Evolutionary conservation across 1,140 invertebrate genomes (phyloP), one percentile per base, ranked within the genome.

Genomic region (Drosophila willistoni): DNA sequence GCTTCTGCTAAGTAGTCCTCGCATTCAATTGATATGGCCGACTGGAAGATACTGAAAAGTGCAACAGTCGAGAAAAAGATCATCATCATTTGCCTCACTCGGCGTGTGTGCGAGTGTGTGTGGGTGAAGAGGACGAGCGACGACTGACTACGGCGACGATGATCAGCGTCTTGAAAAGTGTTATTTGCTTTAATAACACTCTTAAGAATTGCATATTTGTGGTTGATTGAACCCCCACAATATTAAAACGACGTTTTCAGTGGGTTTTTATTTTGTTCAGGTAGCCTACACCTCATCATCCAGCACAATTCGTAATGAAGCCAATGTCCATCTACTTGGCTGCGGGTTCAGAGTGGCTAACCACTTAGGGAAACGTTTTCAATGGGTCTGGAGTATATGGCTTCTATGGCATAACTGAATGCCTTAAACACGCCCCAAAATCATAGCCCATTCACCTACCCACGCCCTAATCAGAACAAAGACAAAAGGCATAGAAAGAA

Each of bases 161-260:
- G n/a, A 47, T 17, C 44, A 47, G 17, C 44, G 3, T 51, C 60
- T 62, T 62, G 60, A 62, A 62, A 62, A 62, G 56, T 59, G 71
- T 64, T 73, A 67, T 77, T 74, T 77, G 59, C 59, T 62, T 56
- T 39, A 42, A 71, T 66, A 71, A 63, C 54, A 73, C 67, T 61
- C 64, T 36, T 39, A 39, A 36, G 63, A 47, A 61, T 54, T 73
- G 71, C 71, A 73, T 47, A 62, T 63, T 63, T 47, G 56, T 74
- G 59, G 71, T 41, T 47, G 71, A 77, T 66, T 77, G 75, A 77
- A 77, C 74, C 60, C n/a, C 22, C 29, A 29, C 6, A 29, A 3
- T 5, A 56, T 56, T 25, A 10, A 19, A 47, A 17, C 14, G 44
- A 47, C 17, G 19, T 10, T 22, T 22, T 51, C 34, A 51, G n/a